Percentiles rank a stretch among this genome's conserved stretches.
These are phyloP conservation scores for Hydropsyche tenuis DNA, from an alignment of 1,140 invertebrate species.

Conservation along the genomic window DNA sequence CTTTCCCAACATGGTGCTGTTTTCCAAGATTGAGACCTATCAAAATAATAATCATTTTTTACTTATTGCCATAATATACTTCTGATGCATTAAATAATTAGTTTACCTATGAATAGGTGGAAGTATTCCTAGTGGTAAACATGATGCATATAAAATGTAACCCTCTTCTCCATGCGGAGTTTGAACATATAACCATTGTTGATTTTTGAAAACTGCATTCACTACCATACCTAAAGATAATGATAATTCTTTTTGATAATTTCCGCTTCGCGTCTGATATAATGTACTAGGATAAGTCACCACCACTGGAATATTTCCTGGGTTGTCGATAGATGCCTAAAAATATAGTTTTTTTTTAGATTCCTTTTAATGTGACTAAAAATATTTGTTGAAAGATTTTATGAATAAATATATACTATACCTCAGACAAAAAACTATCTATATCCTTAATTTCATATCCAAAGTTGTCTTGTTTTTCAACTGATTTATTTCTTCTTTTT, in stretches of 20 bases:
- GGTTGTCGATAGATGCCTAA: slow-evolving; percentile 73
- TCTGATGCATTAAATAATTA: no score
- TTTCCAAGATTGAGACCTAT: slow-evolving; percentile 58
- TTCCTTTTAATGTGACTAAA: no score
- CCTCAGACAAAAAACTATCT: slow-evolving; percentile 75
- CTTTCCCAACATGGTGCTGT: slow-evolving; percentile 78
- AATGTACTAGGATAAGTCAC: slow-evolving; percentile 75
- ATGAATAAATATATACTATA: slow-evolving; percentile 52
- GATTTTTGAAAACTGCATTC: slow-evolving; percentile 83
- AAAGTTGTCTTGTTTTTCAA: slow-evolving; percentile 60
- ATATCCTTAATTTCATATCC: slow-evolving; percentile 79
- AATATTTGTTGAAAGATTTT: no score
- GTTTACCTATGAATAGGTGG: slow-evolving; percentile 53
- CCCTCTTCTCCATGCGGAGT: slow-evolving; percentile 81
- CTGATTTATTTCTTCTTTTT: slow-evolving; percentile 56
- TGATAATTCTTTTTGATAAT: slow-evolving; percentile 72
- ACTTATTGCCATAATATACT: background rate
- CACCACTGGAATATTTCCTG: slow-evolving; percentile 83
- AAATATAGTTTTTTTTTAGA: slow-evolving; percentile 51
- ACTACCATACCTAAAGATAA: slow-evolving; percentile 82
- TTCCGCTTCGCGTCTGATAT: slow-evolving; percentile 74
- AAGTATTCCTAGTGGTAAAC: slow-evolving; percentile 75
- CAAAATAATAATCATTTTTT: slow-evolving; percentile 19
- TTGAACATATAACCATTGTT: slow-evolving; percentile 82
- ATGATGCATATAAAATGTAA: slow-evolving; percentile 76